phyloP scores from a whole-genome alignment of 1,140 invertebrate genomes.

The Bombus fervidus region DNA sequence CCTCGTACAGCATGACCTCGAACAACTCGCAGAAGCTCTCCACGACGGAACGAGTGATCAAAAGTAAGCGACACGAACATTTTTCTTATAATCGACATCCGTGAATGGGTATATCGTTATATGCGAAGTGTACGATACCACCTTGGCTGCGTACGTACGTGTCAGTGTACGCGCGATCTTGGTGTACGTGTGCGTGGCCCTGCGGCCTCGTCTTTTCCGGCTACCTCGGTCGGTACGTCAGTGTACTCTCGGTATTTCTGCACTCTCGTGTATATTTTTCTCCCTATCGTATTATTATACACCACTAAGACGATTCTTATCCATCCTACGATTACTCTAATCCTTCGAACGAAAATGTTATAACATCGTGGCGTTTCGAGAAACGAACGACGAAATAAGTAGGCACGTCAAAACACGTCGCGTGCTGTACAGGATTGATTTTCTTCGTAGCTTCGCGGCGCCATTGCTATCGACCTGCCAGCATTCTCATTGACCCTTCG shows the following conservation, averaged over 20 bases:
- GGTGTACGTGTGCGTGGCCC: constrained; percentile 30
- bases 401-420: constrained; percentile 72
- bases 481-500: constrained; percentile 61
- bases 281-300: no score
- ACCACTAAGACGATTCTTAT: background rate
- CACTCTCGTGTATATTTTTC: background rate
- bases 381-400: constrained; percentile 11
- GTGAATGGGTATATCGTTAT: background rate
- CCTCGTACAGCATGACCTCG: constrained; percentile 82
- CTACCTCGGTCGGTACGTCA: constrained; percentile 69
- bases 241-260: constrained; percentile 30
- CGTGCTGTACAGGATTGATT: constrained; percentile 78
- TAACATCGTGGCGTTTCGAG: background rate
- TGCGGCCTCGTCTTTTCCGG: constrained; percentile 54
- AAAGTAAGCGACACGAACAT: constrained; percentile 84
- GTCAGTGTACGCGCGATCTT: constrained; percentile 24
- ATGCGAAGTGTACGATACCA: background rate
- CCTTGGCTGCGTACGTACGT: constrained; percentile 15
- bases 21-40: constrained; percentile 86
- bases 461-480: constrained; percentile 79
- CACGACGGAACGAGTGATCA: constrained; percentile 88
- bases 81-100: background rate
- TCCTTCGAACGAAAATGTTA: background rate
- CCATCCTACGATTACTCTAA: background rate
- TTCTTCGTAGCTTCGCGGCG: constrained; percentile 75